Percentiles rank a stretch among this genome's conserved stretches.
Conservation (phyloP, 2,888 invertebrate genomes). For the Lithophane leautieri region DNA sequence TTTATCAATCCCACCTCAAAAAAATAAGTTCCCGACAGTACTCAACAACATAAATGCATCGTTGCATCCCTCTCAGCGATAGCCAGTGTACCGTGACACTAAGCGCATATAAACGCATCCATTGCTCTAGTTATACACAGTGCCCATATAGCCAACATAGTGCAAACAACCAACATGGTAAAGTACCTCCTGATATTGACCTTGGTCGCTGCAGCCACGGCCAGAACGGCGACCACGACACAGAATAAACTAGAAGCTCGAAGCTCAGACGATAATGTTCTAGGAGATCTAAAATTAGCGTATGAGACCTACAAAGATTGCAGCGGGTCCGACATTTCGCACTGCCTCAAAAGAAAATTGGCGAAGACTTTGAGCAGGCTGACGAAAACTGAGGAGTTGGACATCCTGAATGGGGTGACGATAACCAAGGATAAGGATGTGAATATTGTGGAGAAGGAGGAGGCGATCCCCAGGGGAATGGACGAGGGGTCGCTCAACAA, state of each 20-base stretch:
- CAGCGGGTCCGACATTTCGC: constrained; percentile 92
- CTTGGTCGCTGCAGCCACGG: constrained; percentile 88
- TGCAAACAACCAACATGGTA: constrained; percentile 89
- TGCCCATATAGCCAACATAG: constrained; percentile 84
- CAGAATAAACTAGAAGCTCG: constrained; percentile 86
- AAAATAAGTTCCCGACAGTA: constrained; percentile 72
- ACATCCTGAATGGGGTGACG: constrained; percentile 93
- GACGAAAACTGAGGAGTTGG: constrained; percentile 92
- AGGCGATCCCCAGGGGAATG: constrained; percentile 93
- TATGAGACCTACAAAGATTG: constrained; percentile 96
- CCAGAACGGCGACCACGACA: constrained; percentile 87
- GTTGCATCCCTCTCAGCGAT: constrained; percentile 86
- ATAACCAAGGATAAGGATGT: constrained; percentile 92
- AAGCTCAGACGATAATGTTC: constrained; percentile 86
- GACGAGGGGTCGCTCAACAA: constrained; percentile 94
- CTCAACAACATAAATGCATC: constrained; percentile 85
- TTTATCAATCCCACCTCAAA: constrained; percentile 18
- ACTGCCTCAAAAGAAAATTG: constrained; percentile 95
- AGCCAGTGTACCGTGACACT: constrained; percentile 87
- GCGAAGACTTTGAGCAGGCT: constrained; percentile 94
- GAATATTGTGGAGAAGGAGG: constrained; percentile 91
- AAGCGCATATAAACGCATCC: constrained; percentile 88
- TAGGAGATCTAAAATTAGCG: constrained; percentile 93
- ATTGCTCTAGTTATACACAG: constrained; percentile 86
- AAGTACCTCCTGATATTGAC: constrained; percentile 91